Percentiles rank a stretch among this genome's conserved stretches.
Conservation (phyloP, 1,140 invertebrate species). For the Orchesella cincta region DNA sequence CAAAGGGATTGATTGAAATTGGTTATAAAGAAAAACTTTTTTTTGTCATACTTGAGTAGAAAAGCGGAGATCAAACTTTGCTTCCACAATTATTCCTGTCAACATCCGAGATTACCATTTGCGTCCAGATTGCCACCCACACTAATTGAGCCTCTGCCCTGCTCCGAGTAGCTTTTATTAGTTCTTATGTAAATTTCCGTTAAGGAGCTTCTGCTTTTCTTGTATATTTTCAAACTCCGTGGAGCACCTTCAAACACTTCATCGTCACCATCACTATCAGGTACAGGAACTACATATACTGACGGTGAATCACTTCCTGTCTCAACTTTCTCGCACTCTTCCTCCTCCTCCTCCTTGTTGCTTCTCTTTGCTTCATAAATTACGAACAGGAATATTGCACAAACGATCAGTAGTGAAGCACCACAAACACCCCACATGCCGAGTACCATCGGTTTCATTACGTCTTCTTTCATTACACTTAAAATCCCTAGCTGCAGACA, state of each 20-base stretch:
- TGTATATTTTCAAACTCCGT: not conserved
- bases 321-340: not conserved
- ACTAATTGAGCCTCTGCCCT: too few species aligned
- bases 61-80: too few species aligned
- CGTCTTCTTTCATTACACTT: too few species aligned
- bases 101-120: too few species aligned
- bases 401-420: not conserved
- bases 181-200: constrained; percentile 14
- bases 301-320: not conserved
- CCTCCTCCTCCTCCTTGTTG: not conserved
- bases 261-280: not conserved
- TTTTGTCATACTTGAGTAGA: too few species aligned
- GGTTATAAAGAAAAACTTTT: too few species aligned
- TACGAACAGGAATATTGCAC: not conserved
- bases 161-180: not conserved
- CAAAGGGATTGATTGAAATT: too few species aligned
- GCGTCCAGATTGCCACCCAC: too few species aligned
- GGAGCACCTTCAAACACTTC: not conserved
- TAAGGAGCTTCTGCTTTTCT: not conserved
- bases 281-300: not conserved
- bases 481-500: too few species aligned
- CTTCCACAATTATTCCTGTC: too few species aligned
- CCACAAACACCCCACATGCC: not conserved
- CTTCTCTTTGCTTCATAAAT: not conserved
- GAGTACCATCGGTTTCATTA: not conserved